These are phyloP conservation scores for Asteroscopus sphinx DNA, from an alignment of 2,888 invertebrate genomes.

Conservation along the genomic window DNA sequence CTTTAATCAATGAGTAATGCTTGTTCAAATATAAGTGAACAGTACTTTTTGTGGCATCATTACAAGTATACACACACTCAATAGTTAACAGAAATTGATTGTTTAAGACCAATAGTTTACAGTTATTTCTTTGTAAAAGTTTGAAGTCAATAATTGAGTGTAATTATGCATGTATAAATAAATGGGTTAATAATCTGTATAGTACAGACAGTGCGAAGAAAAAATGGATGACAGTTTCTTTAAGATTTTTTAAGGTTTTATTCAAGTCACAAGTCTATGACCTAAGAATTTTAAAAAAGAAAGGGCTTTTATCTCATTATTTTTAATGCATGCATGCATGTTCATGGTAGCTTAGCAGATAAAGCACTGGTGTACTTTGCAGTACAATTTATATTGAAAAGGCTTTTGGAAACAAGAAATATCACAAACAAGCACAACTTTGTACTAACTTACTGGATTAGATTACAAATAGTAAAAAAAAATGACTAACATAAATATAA, in stretches of 20 bases:
- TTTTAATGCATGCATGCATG: no score
- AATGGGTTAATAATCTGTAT: constrained; percentile 7
- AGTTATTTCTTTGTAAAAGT: constrained; percentile 19
- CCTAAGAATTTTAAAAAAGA: no score
- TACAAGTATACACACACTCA: neutral
- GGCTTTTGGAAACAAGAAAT: no score
- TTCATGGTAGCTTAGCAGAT: no score
- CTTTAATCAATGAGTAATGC: constrained; percentile 14
- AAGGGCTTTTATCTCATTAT: no score
- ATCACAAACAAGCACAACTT: no score
- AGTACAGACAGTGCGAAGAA: neutral
- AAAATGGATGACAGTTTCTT: neutral
- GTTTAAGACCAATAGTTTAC: constrained; percentile 23
- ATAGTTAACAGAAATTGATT: constrained; percentile 20
- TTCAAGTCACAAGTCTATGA: no score
- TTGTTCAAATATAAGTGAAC: constrained; percentile 11
- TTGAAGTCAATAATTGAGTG: constrained; percentile 29
- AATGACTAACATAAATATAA: no score
- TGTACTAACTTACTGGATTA: no score
- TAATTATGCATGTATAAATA: constrained; percentile 22
- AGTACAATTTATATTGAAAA: no score
- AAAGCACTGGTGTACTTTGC: no score
- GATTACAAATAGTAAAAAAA: no score
- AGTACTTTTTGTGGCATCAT: constrained; percentile 9
- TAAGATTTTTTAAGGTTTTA: neutral